phyloP scores from a whole-genome alignment of 2,797 vertebrate genomes.

The Cirrhinus mrigala region DNA sequence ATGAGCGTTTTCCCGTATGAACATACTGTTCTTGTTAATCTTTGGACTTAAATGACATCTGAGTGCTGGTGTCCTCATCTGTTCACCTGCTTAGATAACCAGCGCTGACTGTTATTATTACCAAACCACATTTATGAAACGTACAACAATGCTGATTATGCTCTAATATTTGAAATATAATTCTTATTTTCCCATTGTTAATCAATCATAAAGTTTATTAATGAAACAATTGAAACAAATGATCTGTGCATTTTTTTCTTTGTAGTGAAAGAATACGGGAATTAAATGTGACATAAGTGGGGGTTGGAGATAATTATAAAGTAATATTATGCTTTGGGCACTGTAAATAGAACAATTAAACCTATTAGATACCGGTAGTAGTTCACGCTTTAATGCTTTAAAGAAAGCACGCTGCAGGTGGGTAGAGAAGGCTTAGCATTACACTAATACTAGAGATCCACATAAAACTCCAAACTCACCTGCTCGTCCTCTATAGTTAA shows the following conservation, averaged over 20 bases:
- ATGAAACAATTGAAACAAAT: background rate
- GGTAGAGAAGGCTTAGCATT: slow-evolving; percentile 2
- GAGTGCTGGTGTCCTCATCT: slow-evolving; percentile 12
- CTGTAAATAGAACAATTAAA: slow-evolving; percentile 30
- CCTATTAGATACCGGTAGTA: slow-evolving; percentile 12
- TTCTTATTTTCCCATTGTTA: background rate
- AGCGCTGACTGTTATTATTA: background rate
- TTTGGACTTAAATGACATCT: slow-evolving; percentile 3
- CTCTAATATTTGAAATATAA: background rate
- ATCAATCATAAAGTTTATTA: background rate
- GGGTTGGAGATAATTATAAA: background rate
- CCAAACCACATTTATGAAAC: background rate
- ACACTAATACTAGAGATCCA: slow-evolving; percentile 6
- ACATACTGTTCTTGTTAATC: background rate
- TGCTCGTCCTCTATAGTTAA: background rate
- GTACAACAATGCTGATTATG: background rate
- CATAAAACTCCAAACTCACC: slow-evolving; percentile 5
- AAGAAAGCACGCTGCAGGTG: background rate
- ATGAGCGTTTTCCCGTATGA: background rate
- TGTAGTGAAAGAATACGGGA: background rate
- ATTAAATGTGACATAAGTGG: background rate
- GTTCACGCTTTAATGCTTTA: background rate
- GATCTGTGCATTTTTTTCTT: background rate
- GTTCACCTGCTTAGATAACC: background rate
- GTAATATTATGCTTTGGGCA: background rate